A percentile compares a stretch with the other conserved stretches of the same genome.
These are phyloP conservation scores for Drosophila tropicalis DNA, from an alignment of 1,140 invertebrate species.

Conservation along the genomic window DNA sequence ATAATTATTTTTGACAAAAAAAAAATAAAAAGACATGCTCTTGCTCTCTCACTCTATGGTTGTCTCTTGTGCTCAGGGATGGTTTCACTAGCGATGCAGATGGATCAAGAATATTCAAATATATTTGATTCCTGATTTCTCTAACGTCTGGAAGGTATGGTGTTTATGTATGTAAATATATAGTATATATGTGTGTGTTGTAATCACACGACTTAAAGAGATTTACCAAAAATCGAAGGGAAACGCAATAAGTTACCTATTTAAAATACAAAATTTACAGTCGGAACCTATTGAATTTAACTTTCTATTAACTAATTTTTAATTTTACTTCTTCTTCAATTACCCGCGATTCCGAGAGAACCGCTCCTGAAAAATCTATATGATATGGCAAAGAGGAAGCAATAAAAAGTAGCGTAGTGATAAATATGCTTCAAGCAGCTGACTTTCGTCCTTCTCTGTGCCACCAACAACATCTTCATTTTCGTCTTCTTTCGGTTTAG, in stretches of 20 bases:
- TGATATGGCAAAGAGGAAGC: constrained; percentile 56
- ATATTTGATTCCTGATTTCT: no score
- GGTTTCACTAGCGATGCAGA: neutral
- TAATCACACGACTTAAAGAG: no score
- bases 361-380: constrained; percentile 1
- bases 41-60: neutral
- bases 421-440: constrained; percentile 44
- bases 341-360: neutral
- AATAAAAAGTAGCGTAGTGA: constrained; percentile 58
- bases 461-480: neutral
- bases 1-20: constrained; percentile 76
- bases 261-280: no score
- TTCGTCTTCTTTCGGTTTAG: neutral
- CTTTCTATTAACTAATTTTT: no score
- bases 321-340: no score
- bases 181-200: no score
- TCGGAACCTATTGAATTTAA: no score
- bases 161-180: no score
- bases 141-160: no score
- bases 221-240: no score
- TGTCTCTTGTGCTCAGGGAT: neutral
- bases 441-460: constrained; percentile 28
- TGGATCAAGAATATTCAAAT: no score
- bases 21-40: neutral
- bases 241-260: no score